phyloP scores from a whole-genome alignment of 2,797 vertebrate genomes.

The Rhinoraja longicauda region DNA sequence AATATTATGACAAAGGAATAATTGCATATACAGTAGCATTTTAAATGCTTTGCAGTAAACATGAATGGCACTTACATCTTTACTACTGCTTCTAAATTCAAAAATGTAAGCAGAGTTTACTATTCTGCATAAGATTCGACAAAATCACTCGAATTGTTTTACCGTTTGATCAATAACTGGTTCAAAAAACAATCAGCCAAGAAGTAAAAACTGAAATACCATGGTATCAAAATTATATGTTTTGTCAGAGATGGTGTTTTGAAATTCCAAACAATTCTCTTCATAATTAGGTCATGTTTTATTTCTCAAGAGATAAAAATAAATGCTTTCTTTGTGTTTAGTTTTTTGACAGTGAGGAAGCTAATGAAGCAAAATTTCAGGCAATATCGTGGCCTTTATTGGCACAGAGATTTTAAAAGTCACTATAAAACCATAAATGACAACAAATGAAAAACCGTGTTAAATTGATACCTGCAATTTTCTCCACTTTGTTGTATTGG shows the following conservation, averaged over 20 bases:
- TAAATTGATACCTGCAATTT: background rate
- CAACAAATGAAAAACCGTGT: background rate
- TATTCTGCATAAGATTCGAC: background rate
- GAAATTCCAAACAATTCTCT: background rate
- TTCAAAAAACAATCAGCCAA: background rate
- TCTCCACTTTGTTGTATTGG: background rate
- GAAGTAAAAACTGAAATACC: background rate
- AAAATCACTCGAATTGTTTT: background rate
- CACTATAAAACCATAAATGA: conserved; percentile 15
- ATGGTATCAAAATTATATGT: background rate
- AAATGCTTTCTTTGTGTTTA: no score
- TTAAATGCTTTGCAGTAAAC: background rate
- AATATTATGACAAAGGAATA: background rate
- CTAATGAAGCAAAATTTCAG: background rate
- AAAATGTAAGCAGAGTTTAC: background rate
- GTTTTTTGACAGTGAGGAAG: background rate
- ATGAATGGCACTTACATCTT: background rate
- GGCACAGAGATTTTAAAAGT: background rate
- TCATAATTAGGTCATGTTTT: background rate
- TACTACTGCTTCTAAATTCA: background rate
- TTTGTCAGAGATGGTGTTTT: background rate
- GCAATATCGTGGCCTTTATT: background rate
- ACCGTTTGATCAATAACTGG: background rate
- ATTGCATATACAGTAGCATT: background rate
- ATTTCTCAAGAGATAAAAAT: background rate